A percentile compares a stretch with the other conserved stretches of the same genome.
phyloP scores from a whole-genome alignment of 2,888 invertebrate genomes.

The Temnothorax rugatulus region DNA sequence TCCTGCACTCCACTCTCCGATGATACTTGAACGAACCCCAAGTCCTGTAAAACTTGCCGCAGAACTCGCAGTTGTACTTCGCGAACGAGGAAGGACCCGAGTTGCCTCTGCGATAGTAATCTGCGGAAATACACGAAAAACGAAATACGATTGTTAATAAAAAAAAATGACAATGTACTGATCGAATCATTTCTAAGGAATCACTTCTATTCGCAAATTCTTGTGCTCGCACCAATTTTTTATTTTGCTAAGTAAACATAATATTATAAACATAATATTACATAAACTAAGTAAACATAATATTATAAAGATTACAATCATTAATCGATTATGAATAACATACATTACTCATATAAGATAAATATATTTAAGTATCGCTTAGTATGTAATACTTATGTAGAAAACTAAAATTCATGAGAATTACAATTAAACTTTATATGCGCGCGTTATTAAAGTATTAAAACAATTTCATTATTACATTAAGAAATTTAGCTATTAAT shows the following conservation, averaged over 20 bases:
- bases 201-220: neutral
- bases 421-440: neutral
- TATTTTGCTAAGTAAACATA: neutral
- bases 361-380: neutral
- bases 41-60: constrained; percentile 74
- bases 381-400: neutral
- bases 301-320: constrained; percentile 10
- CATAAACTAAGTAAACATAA: neutral
- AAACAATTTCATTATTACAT: neutral
- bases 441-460: neutral
- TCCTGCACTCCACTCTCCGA: constrained; percentile 74
- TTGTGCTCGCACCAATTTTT: constrained; percentile 6
- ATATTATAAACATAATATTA: constrained; percentile 30
- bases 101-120: constrained; percentile 23
- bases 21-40: constrained; percentile 75
- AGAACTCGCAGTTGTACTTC: constrained; percentile 66
- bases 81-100: neutral
- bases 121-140: constrained; percentile 50
- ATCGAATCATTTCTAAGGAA: neutral
- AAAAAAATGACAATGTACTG: too few relatives aligned
- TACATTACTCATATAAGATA: neutral
- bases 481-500: neutral
- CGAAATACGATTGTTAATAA: constrained; percentile 32
- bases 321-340: neutral
- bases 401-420: neutral